phyloP scores from a whole-genome alignment of 2,797 vertebrate genomes.

The Enteromius treurensis region DNA sequence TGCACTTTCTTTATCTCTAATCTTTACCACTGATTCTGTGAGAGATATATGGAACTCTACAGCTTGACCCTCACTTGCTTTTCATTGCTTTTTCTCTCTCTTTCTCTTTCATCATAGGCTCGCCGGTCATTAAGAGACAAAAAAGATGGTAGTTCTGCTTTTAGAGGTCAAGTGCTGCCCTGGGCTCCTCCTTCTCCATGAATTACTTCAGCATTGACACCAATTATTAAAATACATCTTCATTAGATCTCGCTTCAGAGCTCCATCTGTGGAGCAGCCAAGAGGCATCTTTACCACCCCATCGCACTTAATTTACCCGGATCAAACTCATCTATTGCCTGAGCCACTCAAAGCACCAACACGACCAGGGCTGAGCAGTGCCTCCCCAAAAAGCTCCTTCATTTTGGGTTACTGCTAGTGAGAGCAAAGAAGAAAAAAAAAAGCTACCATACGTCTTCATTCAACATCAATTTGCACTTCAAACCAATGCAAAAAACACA shows the following conservation, averaged over 20 bases:
- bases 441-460: constrained; percentile 24
- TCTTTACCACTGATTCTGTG: not conserved
- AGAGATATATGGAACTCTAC: not conserved
- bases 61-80: constrained; percentile 11
- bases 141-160: constrained; percentile 58
- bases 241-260: constrained; percentile 60
- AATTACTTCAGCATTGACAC: constrained; percentile 51
- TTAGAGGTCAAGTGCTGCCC: constrained; percentile 56
- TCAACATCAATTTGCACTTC: constrained; percentile 53
- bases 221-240: constrained; percentile 67
- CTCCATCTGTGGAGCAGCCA: constrained; percentile 48
- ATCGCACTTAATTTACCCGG: constrained; percentile 34
- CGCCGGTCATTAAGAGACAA: constrained; percentile 64
- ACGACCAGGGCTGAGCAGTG: not conserved
- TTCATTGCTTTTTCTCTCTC: constrained; percentile 27
- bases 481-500: constrained; percentile 30
- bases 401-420: not conserved
- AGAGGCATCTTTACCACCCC: constrained; percentile 48
- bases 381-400: not conserved
- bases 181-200: constrained; percentile 57
- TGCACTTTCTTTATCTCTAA: not conserved
- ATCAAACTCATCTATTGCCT: constrained; percentile 42
- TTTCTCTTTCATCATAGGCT: constrained; percentile 58
- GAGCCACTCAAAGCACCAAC: constrained; percentile 1
- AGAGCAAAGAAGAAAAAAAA: not conserved